Percentiles rank a stretch among this genome's conserved stretches.
phyloP scores from a whole-genome alignment of 2,888 invertebrate species.

The Eupithecia pulchellata region DNA sequence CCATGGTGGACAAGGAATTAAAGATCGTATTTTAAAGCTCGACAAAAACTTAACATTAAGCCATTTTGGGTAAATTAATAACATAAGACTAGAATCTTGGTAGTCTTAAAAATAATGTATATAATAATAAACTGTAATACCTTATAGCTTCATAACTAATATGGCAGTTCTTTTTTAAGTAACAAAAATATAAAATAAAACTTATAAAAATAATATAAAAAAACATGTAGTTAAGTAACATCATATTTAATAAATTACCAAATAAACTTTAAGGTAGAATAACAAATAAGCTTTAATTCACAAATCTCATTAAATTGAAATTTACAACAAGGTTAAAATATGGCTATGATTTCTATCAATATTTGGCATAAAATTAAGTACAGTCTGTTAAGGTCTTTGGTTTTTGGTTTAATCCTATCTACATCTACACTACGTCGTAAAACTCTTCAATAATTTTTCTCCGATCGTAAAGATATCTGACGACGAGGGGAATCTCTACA shows the following conservation, averaged over 20 bases:
- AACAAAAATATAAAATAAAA: background rate
- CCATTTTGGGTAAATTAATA: background rate
- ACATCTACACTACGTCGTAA: background rate
- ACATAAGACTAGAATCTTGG: background rate
- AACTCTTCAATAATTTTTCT: background rate
- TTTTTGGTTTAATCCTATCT: background rate
- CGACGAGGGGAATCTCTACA: background rate
- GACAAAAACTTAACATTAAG: background rate
- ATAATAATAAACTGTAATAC: too few species aligned
- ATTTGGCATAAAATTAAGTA: conserved; percentile 1
- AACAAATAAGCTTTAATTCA: background rate
- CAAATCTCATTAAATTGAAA: background rate
- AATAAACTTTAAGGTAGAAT: background rate
- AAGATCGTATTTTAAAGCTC: background rate
- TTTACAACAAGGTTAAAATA: background rate
- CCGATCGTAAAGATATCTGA: background rate
- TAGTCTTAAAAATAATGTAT: background rate
- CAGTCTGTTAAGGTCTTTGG: conserved; percentile 6
- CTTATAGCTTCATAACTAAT: background rate
- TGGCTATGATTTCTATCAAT: background rate
- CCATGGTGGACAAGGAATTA: background rate
- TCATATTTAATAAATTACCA: background rate
- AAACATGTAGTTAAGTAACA: background rate
- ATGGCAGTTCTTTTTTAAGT: background rate
- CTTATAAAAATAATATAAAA: background rate